Evolutionary conservation across 2,797 vertebrate species (phyloP).

Genomic region (Uromys caudimaculatus): DNA sequence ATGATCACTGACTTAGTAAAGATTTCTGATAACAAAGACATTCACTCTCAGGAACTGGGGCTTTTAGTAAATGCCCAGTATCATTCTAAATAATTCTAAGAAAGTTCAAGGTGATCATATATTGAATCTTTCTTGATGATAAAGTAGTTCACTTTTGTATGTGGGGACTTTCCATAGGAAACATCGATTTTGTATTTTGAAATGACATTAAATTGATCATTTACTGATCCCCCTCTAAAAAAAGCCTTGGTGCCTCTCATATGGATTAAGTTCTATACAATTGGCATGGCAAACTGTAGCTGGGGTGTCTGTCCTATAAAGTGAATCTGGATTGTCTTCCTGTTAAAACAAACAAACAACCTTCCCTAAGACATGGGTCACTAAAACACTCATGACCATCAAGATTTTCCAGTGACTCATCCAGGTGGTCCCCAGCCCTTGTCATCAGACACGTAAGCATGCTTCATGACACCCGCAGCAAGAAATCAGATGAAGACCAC

Average conservation of each 20-base stretch:
- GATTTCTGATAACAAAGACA: background rate
- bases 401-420: background rate
- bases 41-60: background rate
- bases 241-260: background rate
- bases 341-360: background rate
- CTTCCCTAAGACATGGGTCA: background rate
- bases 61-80: background rate
- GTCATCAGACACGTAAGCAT: rapidly evolving
- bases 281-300: rapidly evolving
- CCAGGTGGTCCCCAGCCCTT: background rate
- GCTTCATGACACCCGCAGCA: background rate
- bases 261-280: background rate
- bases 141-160: background rate
- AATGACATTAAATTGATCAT: background rate
- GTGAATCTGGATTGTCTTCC: background rate
- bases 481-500: conserved; percentile 15
- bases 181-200: background rate
- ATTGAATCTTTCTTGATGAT: conserved; percentile 37
- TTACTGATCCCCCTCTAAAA: background rate
- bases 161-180: background rate
- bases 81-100: background rate
- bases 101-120: background rate
- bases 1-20: background rate
- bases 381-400: background rate
- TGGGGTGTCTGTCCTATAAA: background rate